Evolutionary conservation across 2,888 invertebrate species (phyloP).

Genomic region (Muscina levida): DNA sequence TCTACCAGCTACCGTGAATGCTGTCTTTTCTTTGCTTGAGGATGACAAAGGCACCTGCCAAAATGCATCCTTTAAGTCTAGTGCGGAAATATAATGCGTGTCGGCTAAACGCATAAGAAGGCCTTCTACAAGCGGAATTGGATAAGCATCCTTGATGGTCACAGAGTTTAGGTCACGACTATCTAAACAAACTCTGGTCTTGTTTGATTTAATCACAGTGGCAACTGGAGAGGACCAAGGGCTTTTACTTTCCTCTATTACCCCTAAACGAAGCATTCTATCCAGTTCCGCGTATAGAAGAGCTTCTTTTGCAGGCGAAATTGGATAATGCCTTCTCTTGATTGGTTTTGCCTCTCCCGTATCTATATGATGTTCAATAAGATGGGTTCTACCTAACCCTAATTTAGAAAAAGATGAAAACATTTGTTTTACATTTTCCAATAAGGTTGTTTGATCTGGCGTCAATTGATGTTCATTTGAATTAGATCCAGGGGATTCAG

Average conservation of each 20-base stretch:
- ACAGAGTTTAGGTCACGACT: slow-evolving; percentile 36
- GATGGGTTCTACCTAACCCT: not conserved
- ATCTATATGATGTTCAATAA: not conserved
- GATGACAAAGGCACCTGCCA: slow-evolving; percentile 39
- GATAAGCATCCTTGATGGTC: slow-evolving; percentile 48
- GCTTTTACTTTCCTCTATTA: slow-evolving; percentile 63
- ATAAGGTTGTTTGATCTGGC: not conserved
- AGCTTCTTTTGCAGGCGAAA: slow-evolving; percentile 1
- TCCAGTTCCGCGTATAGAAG: not conserved
- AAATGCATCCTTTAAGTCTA: slow-evolving; percentile 50
- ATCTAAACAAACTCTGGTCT: slow-evolving; percentile 3
- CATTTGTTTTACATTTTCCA: not conserved
- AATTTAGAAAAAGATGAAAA: slow-evolving; percentile 11
- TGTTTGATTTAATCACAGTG: slow-evolving; percentile 66
- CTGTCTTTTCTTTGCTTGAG: slow-evolving; percentile 9
- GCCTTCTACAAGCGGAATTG: not conserved
- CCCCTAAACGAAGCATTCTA: not conserved
- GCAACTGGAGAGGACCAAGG: slow-evolving; percentile 51
- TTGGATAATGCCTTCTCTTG: slow-evolving; percentile 9
- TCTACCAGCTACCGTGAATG: slow-evolving; percentile 11
- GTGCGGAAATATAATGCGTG: slow-evolving; percentile 1
- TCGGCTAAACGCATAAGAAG: not conserved
- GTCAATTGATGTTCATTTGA: not conserved
- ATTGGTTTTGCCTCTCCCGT: not conserved
- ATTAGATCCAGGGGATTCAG: not conserved